Evolutionary conservation across 2,888 invertebrate genomes (phyloP), one percentile per base, ranked within the genome.

Genomic region (Phorcus lineatus): DNA sequence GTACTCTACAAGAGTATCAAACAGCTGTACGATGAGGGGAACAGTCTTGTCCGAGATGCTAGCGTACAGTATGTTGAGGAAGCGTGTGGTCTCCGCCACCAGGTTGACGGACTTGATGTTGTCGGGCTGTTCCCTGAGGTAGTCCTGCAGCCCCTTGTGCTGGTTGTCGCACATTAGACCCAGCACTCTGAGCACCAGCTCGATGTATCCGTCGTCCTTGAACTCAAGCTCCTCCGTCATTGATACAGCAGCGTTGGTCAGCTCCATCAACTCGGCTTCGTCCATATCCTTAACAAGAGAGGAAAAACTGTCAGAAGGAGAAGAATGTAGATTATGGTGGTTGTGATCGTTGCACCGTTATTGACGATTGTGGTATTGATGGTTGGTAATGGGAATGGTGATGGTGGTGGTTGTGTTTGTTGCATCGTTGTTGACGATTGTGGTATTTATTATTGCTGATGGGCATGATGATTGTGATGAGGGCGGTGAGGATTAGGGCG

Each of bases 161-260:
- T 93, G 92, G 55, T 92, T 92, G 83, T 93, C 93, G 86, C 93
- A 93, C 91, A 92, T 91, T n/a, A 90, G 87, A 17, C 91, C 93
- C 76, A 93, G 88, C 54, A 93, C 89, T 55, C 89, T 83, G 7
- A 93, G 86, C 19, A 92, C 90, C 52, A 92, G 86, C 78, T 92
- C 91, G 17, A 92, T 91, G 80, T 91, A 92, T n/a, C 92, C 92
- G 74, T 92, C 92, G 82, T 92, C 92, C 78, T 90, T 88, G 84
- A 91, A 91, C 55, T 92, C 91, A 0, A 92, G 82, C 17, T 89
- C 88, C 24, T 84, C 84, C 0, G 87, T 83, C 85, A 85, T 86
- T 3, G 84, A 80, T 78, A 89, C 82, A 0, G 87, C 86, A 17
- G 81, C 78, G 19, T 81, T 82, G 36, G 89, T 87, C 77, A 91